Evolutionary conservation across 2,797 vertebrate genomes (phyloP).

Genomic region (Enteromius afrohamiltoni): DNA sequence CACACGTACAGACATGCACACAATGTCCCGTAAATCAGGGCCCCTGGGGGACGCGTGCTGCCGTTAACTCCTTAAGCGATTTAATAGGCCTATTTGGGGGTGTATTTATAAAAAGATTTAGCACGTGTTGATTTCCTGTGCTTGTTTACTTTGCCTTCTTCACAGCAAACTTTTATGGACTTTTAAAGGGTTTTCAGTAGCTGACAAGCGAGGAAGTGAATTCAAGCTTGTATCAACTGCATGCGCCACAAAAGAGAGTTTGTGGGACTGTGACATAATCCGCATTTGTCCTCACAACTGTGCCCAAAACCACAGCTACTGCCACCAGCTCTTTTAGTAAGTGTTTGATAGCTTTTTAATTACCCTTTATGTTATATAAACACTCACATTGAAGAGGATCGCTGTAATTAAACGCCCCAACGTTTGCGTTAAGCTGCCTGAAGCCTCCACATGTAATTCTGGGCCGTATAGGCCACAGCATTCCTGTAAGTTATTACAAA

Average conservation of each 20-base stretch:
- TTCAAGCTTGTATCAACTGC: conserved; percentile 26
- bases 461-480: background rate
- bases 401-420: conserved; percentile 11
- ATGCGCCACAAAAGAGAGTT: conserved; percentile 34
- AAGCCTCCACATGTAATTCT: background rate
- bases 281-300: conserved; percentile 16
- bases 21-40: conserved; percentile 45
- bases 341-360: conserved; percentile 33
- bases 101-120: conserved; percentile 54
- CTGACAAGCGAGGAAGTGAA: conserved; percentile 19
- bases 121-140: conserved; percentile 37
- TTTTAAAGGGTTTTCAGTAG: conserved; percentile 32
- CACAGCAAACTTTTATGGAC: conserved; percentile 24
- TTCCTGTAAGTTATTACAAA: conserved; percentile 1
- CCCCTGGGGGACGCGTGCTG: conserved; percentile 23
- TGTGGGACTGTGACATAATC: conserved; percentile 38
- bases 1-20: conserved; percentile 44
- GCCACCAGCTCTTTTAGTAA: conserved; percentile 4
- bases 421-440: background rate
- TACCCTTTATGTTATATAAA: background rate
- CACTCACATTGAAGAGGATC: background rate
- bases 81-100: conserved; percentile 49
- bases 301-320: conserved; percentile 6
- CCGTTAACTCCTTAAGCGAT: conserved; percentile 48
- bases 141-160: conserved; percentile 30